Base-by-base conservation (phyloP, 2,113 vertebrate species). In the Lichenostomus cassidix region DNA sequence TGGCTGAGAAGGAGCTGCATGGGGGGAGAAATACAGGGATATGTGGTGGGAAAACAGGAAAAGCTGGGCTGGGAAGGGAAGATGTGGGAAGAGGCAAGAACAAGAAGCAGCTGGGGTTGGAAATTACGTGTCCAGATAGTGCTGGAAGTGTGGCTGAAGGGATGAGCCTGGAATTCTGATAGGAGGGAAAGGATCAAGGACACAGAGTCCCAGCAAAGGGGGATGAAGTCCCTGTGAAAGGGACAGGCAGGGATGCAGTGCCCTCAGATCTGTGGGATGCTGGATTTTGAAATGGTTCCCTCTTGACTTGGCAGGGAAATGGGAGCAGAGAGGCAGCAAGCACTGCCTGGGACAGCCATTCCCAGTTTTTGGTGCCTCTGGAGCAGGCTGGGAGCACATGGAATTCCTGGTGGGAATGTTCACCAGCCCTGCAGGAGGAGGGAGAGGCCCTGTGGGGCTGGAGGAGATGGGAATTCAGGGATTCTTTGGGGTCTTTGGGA, bases 241-340 rank as follows among this genome's bases (percentile, higher is more conserved):
- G 8, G 19, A n/a, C 81, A 5, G 20, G 58, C 55, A 69, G 50
- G 16, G 21, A 13, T 31, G 44, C 41, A 46, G 6, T 2, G 3
- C 25, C 42, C 60, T 53, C 4, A 0, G 16, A 33, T 37, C 53
- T 7, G 3, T 35, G 24, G 55, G 21, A 42, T 55, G 18, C 5
- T 21, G 79, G 25, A 24, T 65, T 62, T 70, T 23, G 63, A 17
- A 35, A 6, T 29, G 12, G 20, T n/a, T 12, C 35, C 50, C 16
- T 44, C 25, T 71, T 2, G 12, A 13, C 47, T 44, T 17, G 24
- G 69, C 15, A 77, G 25, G 15, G 29, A 41, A 75, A 12, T 1
- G 1, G 62, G 42, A 78, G 37, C 42, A 62, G 69, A 2, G 24
- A 35, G 29, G 15, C 11, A 69, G 18, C 33, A 7, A 20, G 10